These are phyloP conservation scores for Thecophora atra DNA, from an alignment of 2,888 invertebrate species.

Conservation along the genomic window DNA sequence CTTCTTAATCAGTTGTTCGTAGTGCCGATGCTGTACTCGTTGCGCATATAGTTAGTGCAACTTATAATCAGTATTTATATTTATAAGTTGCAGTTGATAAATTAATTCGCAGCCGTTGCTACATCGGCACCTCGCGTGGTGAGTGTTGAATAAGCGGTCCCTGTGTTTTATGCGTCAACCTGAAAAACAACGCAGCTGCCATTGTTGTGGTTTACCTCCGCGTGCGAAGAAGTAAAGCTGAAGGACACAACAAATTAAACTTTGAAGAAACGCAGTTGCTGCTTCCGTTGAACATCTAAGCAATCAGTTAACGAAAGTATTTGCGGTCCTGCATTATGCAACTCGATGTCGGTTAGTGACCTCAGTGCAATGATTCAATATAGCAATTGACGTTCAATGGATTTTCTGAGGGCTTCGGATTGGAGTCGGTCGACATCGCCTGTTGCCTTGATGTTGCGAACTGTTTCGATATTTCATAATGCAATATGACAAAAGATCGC, in stretches of 20 bases:
- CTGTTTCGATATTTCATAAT: too few relatives aligned
- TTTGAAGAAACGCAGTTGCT: background rate
- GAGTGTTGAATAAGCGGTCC: slow-evolving; percentile 3
- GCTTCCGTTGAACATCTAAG: too few relatives aligned
- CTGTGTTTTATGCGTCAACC: slow-evolving; percentile 16
- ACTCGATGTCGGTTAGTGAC: too few relatives aligned
- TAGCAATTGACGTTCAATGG: too few relatives aligned
- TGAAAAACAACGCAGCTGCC: background rate
- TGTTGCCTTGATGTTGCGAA: too few relatives aligned
- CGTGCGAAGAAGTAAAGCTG: background rate
- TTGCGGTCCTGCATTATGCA: too few relatives aligned
- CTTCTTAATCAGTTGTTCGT: slow-evolving; percentile 32
- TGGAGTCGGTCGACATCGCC: too few relatives aligned
- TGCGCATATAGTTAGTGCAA: slow-evolving; percentile 44
- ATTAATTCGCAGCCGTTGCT: slow-evolving; percentile 39
- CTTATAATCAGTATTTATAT: slow-evolving; percentile 57
- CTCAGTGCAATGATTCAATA: too few relatives aligned
- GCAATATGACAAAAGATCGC: too few relatives aligned
- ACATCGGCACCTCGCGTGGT: slow-evolving; percentile 20
- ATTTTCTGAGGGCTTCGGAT: too few relatives aligned
- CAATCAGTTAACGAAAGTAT: too few relatives aligned
- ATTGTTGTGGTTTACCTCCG: background rate
- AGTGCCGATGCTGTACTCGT: slow-evolving; percentile 36
- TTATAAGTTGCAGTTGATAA: slow-evolving; percentile 53
- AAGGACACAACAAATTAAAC: background rate